phyloP scores from a whole-genome alignment of 2,888 invertebrate genomes.

The Coenonympha arcania region DNA sequence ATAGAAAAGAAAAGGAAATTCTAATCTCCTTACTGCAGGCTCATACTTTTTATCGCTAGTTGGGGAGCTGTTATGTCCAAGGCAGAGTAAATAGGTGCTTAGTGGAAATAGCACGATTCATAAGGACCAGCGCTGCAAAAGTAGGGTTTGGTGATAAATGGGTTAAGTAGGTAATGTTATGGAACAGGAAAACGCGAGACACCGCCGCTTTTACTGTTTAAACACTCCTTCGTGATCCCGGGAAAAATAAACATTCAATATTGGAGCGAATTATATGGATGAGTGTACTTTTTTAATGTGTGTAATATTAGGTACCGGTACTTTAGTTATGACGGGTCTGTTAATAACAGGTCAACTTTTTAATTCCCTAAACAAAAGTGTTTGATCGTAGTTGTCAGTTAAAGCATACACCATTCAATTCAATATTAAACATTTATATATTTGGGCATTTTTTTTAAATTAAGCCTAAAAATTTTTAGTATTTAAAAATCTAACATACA shows the following conservation, averaged over 20 bases:
- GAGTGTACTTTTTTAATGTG: background rate
- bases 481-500: too few relatives aligned
- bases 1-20: slow-evolving; percentile 12
- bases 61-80: slow-evolving; percentile 31
- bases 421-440: too few relatives aligned
- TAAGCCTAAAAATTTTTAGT: too few relatives aligned
- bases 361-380: too few relatives aligned
- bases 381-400: too few relatives aligned
- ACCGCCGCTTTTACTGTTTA: slow-evolving; percentile 21
- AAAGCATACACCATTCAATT: too few relatives aligned
- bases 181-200: slow-evolving; percentile 23
- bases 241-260: slow-evolving; percentile 4
- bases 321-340: too few relatives aligned
- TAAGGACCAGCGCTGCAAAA: slow-evolving; percentile 27
- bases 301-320: too few relatives aligned
- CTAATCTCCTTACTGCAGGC: slow-evolving; percentile 21
- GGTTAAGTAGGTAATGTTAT: slow-evolving; percentile 22
- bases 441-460: too few relatives aligned
- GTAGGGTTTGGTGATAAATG: slow-evolving; percentile 29
- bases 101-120: slow-evolving; percentile 31
- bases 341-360: too few relatives aligned
- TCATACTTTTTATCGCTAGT: slow-evolving; percentile 30
- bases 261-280: slow-evolving; percentile 1
- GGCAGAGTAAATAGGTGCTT: slow-evolving; percentile 33
- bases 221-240: slow-evolving; percentile 8